phyloP scores from a whole-genome alignment of 1,140 invertebrate genomes.

The Drosophila kohkoa region DNA sequence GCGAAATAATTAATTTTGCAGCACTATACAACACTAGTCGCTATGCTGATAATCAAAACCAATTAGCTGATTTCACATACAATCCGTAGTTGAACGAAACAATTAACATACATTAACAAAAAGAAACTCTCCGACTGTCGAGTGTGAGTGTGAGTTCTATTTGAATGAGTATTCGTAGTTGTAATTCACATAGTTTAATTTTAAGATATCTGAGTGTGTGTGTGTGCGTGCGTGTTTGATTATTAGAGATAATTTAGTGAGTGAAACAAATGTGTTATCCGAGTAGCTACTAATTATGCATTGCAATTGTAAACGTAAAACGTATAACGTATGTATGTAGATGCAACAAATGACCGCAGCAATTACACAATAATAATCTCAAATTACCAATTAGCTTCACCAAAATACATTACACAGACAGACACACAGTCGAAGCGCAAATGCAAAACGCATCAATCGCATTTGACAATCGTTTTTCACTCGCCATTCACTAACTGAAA shows the following conservation, averaged over 20 bases:
- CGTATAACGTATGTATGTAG: neutral
- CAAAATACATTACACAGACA: neutral
- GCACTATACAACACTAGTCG: conserved; percentile 22
- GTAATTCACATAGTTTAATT: neutral
- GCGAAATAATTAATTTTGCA: neutral
- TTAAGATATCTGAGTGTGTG: neutral
- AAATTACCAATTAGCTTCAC: neutral
- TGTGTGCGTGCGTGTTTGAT: neutral
- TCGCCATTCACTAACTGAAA: too few species aligned
- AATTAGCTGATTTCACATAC: neutral
- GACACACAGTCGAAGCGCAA: neutral
- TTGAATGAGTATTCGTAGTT: neutral
- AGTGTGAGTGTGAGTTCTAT: conserved; percentile 3
- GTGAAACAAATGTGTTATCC: conserved; percentile 9
- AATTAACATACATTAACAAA: conserved; percentile 1
- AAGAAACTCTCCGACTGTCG: neutral
- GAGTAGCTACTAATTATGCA: conserved; percentile 21
- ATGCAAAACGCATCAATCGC: neutral
- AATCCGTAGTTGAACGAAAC: too few species aligned
- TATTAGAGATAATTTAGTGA: neutral
- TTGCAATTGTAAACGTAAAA: conserved; percentile 1
- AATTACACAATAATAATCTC: neutral
- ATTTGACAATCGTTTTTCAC: too few species aligned
- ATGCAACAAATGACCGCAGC: neutral
- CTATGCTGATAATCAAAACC: conserved; percentile 5